Evolutionary conservation across 37 sponge, comb jelly and placozoan genomes (phyloP).

Genomic region (Aphrocallistes beatrix): DNA sequence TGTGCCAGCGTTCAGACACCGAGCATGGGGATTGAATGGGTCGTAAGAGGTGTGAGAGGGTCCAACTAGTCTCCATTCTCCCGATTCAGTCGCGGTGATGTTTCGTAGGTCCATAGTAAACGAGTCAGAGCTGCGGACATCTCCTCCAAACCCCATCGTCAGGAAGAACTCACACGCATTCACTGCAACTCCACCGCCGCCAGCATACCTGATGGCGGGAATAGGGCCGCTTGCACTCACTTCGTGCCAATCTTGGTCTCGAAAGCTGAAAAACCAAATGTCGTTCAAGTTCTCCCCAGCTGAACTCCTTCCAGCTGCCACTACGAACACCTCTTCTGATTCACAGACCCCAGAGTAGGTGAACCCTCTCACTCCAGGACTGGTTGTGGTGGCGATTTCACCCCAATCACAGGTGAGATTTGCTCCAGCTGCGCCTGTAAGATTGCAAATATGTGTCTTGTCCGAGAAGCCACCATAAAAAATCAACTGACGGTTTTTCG

Average conservation of each 20-base stretch:
- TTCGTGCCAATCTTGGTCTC: background rate
- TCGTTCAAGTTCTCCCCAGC: constrained; percentile 20
- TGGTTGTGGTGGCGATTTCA: background rate
- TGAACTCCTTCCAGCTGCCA: background rate
- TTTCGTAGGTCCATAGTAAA: constrained; percentile 27
- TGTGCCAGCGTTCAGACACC: constrained; percentile 31
- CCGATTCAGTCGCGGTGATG: constrained; percentile 22
- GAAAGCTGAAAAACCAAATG: constrained; percentile 31
- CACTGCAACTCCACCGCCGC: constrained; percentile 25
- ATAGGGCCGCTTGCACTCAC: background rate
- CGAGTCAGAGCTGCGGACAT: constrained; percentile 32
- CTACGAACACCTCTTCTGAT: constrained; percentile 30
- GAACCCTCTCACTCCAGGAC: background rate
- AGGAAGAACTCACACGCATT: background rate
- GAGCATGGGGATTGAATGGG: constrained; percentile 42
- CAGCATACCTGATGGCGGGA: constrained; percentile 31
- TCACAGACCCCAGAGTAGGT: constrained; percentile 20
- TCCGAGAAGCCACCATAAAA: background rate
- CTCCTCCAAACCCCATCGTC: constrained; percentile 37
- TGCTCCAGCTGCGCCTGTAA: background rate
- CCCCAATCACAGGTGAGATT: background rate
- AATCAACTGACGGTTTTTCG: background rate
- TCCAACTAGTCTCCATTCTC: background rate
- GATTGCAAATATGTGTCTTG: background rate
- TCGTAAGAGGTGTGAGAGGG: constrained; percentile 37